Percentiles rank a stretch among this genome's conserved stretches.
Conservation (phyloP, 2,797 vertebrate species). For the Chromobotia macracanthus region DNA sequence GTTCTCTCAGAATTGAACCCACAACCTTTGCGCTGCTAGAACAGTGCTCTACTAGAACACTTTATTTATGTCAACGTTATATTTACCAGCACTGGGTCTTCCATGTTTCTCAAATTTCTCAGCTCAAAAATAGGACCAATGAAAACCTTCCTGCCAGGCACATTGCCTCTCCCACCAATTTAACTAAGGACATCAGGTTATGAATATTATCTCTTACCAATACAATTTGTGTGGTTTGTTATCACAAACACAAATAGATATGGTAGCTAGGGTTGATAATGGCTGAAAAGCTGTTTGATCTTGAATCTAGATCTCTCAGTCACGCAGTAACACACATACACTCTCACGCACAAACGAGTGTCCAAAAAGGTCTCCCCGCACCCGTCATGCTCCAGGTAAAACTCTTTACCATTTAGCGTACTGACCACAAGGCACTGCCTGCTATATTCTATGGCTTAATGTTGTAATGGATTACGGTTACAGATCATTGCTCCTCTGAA, state of each 20-base stretch:
- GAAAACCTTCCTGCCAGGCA: constrained; percentile 22
- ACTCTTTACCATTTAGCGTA: constrained; percentile 38
- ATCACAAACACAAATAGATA: constrained; percentile 14
- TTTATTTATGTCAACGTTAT: too few species aligned
- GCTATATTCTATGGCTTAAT: constrained; percentile 29
- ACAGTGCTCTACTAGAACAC: too few species aligned
- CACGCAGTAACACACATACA: background rate
- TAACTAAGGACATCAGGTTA: constrained; percentile 26
- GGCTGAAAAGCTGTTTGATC: constrained; percentile 38
- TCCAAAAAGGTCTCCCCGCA: constrained; percentile 8
- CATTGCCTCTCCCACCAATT: background rate
- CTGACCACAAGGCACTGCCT: constrained; percentile 27
- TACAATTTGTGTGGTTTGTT: constrained; percentile 31
- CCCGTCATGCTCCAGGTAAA: constrained; percentile 6
- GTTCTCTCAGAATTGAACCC: too few species aligned
- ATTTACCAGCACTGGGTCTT: constrained; percentile 48
- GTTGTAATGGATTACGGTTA: constrained; percentile 55
- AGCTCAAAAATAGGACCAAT: constrained; percentile 9
- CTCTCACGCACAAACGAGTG: constrained; percentile 3
- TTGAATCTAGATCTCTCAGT: background rate
- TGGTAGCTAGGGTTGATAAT: constrained; percentile 20
- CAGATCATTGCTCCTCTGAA: constrained; percentile 54
- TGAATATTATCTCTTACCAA: background rate
- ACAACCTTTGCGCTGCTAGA: too few species aligned
- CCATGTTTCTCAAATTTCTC: constrained; percentile 29